Percentiles rank a stretch among this genome's conserved stretches.
Evolutionary conservation across 2,888 invertebrate genomes (phyloP).

Genomic region (Eupithecia dodoneata): DNA sequence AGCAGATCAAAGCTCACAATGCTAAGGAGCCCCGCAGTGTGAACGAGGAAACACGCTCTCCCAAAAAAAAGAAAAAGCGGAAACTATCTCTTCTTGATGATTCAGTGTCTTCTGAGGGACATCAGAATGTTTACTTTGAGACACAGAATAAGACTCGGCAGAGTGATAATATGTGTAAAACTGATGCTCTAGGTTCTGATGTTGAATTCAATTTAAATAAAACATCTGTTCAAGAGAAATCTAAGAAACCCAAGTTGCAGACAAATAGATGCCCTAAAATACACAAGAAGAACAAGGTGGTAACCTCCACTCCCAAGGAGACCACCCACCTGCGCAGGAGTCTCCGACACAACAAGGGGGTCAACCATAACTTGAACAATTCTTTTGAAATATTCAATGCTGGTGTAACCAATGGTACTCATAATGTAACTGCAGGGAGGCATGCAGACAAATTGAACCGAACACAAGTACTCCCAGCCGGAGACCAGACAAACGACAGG

Average conservation of each 20-base stretch:
- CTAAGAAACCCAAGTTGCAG: slow-evolving; percentile 59
- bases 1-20: slow-evolving; percentile 60
- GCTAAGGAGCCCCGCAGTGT: slow-evolving; percentile 59
- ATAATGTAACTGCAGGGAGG: slow-evolving; percentile 42
- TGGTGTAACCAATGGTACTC: slow-evolving; percentile 53
- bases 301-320: slow-evolving; percentile 69
- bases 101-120: slow-evolving; percentile 61
- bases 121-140: slow-evolving; percentile 70
- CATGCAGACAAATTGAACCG: slow-evolving; percentile 45
- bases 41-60: slow-evolving; percentile 54
- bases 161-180: slow-evolving; percentile 58
- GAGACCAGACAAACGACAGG: slow-evolving; percentile 49
- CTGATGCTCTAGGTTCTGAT: slow-evolving; percentile 64
- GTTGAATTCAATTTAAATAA: slow-evolving; percentile 73
- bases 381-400: slow-evolving; percentile 63
- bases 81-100: slow-evolving; percentile 68
- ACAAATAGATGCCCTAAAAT: slow-evolving; percentile 54
- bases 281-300: slow-evolving; percentile 67
- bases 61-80: slow-evolving; percentile 69
- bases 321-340: slow-evolving; percentile 64
- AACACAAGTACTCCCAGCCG: slow-evolving; percentile 46
- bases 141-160: slow-evolving; percentile 57
- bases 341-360: slow-evolving; percentile 56
- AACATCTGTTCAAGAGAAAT: slow-evolving; percentile 59
- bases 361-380: slow-evolving; percentile 62